phyloP scores from a whole-genome alignment of 2,797 vertebrate genomes.

The Parotocinclus haroldoi region DNA sequence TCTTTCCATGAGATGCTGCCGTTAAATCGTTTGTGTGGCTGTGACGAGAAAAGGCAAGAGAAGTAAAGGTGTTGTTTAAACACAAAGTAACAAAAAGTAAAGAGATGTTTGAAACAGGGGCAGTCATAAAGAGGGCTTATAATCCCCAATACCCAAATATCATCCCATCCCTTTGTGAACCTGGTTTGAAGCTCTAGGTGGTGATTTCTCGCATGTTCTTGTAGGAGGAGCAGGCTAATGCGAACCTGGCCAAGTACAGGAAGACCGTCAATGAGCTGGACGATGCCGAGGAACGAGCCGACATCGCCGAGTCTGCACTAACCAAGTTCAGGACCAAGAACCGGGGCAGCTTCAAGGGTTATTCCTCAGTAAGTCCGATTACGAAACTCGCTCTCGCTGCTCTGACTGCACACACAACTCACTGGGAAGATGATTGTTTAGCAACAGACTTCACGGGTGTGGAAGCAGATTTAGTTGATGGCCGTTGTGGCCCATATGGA shows the following conservation, averaged over 20 bases:
- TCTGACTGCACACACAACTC: background rate
- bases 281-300: conserved; percentile 76
- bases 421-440: background rate
- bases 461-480: too few species aligned
- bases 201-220: conserved; percentile 1
- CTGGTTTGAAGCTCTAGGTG: too few species aligned
- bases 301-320: conserved; percentile 75
- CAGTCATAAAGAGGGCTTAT: too few species aligned
- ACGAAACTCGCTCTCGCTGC: background rate
- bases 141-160: too few species aligned
- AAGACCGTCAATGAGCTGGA: conserved; percentile 79
- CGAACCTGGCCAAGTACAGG: conserved; percentile 78
- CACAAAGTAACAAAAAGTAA: too few species aligned
- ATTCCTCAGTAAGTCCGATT: conserved; percentile 70
- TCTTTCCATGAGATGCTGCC: too few species aligned
- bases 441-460: background rate
- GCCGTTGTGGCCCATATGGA: too few species aligned
- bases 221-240: conserved; percentile 80
- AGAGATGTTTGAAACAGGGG: too few species aligned
- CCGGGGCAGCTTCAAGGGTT: conserved; percentile 77
- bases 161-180: too few species aligned
- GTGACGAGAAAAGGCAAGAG: too few species aligned
- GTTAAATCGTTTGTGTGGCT: too few species aligned
- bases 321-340: conserved; percentile 78
- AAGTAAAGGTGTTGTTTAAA: too few species aligned